Evolutionary conservation across 2,888 invertebrate species (phyloP).

Genomic region (Uropetala carovei): DNA sequence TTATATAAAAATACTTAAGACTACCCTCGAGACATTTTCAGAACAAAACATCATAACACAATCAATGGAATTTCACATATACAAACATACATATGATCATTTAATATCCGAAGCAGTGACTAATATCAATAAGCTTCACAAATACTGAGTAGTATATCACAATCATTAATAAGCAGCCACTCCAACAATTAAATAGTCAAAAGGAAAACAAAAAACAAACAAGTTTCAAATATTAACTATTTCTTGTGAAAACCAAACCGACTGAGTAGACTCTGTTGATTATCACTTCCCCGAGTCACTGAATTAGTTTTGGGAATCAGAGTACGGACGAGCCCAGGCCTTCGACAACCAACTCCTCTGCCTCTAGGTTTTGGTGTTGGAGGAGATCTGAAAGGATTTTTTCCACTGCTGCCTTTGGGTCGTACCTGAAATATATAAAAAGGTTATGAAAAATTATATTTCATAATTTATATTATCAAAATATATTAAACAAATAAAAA

Average conservation of each 20-base stretch:
- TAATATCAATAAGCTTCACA: neutral
- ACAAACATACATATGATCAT: too few species aligned
- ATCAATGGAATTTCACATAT: neutral
- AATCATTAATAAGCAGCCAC: neutral
- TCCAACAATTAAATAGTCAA: neutral
- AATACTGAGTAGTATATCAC: neutral
- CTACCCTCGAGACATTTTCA: neutral
- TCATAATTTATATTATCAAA: too few species aligned
- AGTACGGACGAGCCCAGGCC: slow-evolving; percentile 34
- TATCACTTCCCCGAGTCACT: neutral
- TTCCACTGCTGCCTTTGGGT: neutral
- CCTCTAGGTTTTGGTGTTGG: slow-evolving; percentile 15
- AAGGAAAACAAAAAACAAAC: neutral
- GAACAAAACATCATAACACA: neutral
- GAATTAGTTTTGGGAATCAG: slow-evolving; percentile 1
- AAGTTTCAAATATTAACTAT: neutral
- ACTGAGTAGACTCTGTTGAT: slow-evolving; percentile 30
- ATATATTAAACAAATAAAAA: too few species aligned
- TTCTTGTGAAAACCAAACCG: slow-evolving; percentile 56
- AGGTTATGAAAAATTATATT: too few species aligned
- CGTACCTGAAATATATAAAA: neutral
- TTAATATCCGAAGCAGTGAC: neutral
- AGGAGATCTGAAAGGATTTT: neutral
- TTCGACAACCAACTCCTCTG: slow-evolving; percentile 17
- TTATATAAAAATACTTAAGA: too few species aligned